These are phyloP conservation scores for Standfussiana lucernea DNA, from an alignment of 2,888 invertebrate species.

Conservation along the genomic window DNA sequence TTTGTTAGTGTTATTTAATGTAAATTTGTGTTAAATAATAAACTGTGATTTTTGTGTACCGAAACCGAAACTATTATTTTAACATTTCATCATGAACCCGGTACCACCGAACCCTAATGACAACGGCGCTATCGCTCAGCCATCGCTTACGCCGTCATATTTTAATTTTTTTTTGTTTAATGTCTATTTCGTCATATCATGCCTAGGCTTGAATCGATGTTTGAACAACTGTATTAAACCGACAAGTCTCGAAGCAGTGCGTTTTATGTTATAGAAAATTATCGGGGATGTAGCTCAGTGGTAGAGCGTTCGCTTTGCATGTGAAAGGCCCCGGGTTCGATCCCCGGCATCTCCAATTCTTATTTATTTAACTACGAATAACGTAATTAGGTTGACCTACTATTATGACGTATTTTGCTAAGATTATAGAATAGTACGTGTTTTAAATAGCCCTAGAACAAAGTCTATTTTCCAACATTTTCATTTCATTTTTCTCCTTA, in stretches of 20 bases:
- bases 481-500: no score
- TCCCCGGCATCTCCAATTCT: slow-evolving; percentile 97
- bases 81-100: no score
- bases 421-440: background rate
- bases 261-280: background rate
- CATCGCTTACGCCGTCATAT: no score
- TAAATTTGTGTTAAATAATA: no score
- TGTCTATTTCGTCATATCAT: background rate
- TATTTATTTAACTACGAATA: background rate
- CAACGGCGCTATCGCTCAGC: no score
- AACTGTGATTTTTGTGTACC: no score
- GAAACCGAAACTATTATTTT: no score
- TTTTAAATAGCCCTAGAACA: no score
- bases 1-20: no score
- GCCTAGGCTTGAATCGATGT: background rate
- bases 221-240: background rate
- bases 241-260: background rate
- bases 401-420: background rate
- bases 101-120: no score
- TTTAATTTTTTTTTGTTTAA: no score
- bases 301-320: slow-evolving; percentile 97
- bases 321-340: slow-evolving; percentile 99
- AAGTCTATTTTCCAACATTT: no score
- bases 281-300: slow-evolving; percentile 92
- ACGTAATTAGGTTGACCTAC: background rate